Conservation (phyloP, 2,797 vertebrate genomes). For the Urocyon cinereoargenteus region DNA sequence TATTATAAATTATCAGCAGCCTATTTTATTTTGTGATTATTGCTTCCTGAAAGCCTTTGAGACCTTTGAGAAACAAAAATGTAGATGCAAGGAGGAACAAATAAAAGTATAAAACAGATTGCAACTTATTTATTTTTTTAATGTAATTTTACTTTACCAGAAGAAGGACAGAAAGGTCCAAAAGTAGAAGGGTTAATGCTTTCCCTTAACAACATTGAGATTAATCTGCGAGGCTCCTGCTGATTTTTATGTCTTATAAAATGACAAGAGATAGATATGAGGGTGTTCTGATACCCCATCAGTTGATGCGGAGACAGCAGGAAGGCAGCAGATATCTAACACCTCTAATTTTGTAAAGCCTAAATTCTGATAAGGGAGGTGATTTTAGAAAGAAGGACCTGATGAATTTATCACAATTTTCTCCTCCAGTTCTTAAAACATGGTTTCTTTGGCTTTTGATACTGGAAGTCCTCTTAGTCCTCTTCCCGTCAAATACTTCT, state of each 20-base stretch:
- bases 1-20: slow-evolving; percentile 33
- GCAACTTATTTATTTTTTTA: neutral
- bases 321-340: neutral
- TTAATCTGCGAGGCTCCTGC: neutral
- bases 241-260: slow-evolving; percentile 18
- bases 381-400: neutral
- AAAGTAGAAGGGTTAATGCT: neutral
- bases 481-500: neutral
- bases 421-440: neutral
- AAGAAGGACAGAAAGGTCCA: neutral
- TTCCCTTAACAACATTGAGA: neutral
- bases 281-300: neutral
- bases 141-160: slow-evolving; percentile 26
- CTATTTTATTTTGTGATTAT: slow-evolving; percentile 64
- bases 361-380: neutral
- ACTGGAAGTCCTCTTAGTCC: neutral
- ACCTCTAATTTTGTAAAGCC: neutral
- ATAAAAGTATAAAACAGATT: neutral
- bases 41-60: slow-evolving; percentile 42
- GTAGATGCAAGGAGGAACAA: neutral
- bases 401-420: neutral
- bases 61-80: slow-evolving; percentile 42
- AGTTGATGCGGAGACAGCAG: neutral
- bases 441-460: neutral
- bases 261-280: neutral